Evolutionary conservation across 2,888 invertebrate species (phyloP).

Genomic region (Drosophila phalerata): DNA sequence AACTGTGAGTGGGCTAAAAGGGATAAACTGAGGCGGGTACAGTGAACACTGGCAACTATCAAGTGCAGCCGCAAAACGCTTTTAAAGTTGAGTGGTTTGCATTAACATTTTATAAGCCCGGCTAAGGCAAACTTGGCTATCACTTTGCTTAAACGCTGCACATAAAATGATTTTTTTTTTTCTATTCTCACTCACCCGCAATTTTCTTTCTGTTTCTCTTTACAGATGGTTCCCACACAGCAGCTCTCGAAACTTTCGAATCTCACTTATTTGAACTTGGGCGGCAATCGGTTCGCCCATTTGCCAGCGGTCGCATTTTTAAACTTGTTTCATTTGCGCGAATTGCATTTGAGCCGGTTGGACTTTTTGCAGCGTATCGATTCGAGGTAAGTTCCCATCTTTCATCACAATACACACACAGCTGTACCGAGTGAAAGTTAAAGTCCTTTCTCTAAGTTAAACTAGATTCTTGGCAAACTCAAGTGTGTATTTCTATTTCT

Average conservation of each 20-base stretch:
- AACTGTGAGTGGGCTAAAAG: constrained; percentile 19
- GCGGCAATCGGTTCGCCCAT: constrained; percentile 91
- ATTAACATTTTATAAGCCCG: constrained; percentile 66
- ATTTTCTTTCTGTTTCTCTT: constrained; percentile 31
- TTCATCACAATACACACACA: neutral
- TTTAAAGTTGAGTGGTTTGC: constrained; percentile 68
- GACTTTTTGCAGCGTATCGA: constrained; percentile 90
- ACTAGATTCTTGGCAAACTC: constrained; percentile 22
- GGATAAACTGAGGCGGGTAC: constrained; percentile 4
- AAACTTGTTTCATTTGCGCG: constrained; percentile 92
- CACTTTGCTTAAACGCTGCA: constrained; percentile 53
- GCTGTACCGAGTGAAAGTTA: constrained; percentile 40
- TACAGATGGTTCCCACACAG: constrained; percentile 89
- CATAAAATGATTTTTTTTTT: constrained; percentile 48
- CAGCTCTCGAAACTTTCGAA: constrained; percentile 92
- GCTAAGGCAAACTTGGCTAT: constrained; percentile 39
- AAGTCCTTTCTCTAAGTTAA: constrained; percentile 3
- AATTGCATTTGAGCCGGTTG: constrained; percentile 90
- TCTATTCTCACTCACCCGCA: neutral
- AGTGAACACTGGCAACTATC: constrained; percentile 43
- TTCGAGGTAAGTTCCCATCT: constrained; percentile 85
- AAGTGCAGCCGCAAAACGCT: constrained; percentile 68
- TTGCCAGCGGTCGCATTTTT: constrained; percentile 92
- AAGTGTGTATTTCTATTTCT: constrained; percentile 13
- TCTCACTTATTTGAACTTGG: constrained; percentile 91